Evolutionary conservation across 1,140 invertebrate genomes (phyloP).

Genomic region (Nixonia krombeini): DNA sequence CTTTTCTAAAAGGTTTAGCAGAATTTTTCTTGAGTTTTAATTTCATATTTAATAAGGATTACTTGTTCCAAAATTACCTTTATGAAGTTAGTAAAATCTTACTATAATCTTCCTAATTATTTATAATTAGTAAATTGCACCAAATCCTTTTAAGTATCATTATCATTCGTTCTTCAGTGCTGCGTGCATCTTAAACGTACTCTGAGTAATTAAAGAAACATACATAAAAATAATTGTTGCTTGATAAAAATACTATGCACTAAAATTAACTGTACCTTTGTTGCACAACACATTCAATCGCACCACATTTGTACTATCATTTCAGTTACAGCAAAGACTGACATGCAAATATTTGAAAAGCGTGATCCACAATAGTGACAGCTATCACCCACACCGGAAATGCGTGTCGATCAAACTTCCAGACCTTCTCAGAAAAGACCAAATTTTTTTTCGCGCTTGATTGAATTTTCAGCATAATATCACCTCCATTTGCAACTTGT

Average conservation of each 20-base stretch:
- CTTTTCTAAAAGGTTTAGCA: too few species aligned
- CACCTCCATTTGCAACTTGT: not conserved
- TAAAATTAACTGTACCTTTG: constrained; percentile 16
- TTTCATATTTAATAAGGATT: too few species aligned
- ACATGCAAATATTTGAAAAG: constrained; percentile 45
- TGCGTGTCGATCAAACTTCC: constrained; percentile 20
- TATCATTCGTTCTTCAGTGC: too few species aligned
- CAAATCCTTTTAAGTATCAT: too few species aligned
- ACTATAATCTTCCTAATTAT: too few species aligned
- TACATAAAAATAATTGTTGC: not conserved
- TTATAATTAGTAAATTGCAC: too few species aligned
- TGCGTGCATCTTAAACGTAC: too few species aligned
- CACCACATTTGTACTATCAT: constrained; percentile 19
- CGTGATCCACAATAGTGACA: constrained; percentile 48
- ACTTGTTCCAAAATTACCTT: too few species aligned
- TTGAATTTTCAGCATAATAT: constrained; percentile 3
- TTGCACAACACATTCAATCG: constrained; percentile 16
- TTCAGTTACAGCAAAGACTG: constrained; percentile 15
- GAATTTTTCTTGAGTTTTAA: too few species aligned
- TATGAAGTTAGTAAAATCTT: too few species aligned
- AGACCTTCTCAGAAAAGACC: not conserved
- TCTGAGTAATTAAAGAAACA: too few species aligned
- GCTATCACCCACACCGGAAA: constrained; percentile 39
- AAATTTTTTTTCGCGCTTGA: not conserved
- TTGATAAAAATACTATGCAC: constrained; percentile 7